Percentiles rank a stretch among this genome's conserved stretches.
Evolutionary conservation across 2,888 invertebrate genomes (phyloP).

Genomic region (Drosophila dives): DNA sequence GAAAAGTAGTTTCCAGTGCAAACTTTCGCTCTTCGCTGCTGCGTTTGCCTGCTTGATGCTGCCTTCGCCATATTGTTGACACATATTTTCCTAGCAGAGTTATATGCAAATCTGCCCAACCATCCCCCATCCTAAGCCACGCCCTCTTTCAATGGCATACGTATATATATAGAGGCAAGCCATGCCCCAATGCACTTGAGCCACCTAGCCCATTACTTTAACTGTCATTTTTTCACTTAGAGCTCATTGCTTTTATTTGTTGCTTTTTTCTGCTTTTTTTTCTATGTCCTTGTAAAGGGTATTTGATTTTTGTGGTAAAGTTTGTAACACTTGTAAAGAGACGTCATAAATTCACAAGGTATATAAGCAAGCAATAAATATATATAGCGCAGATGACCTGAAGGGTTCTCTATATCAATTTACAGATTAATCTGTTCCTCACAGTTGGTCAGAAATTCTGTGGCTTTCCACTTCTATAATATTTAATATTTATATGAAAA

Average conservation of each 20-base stretch:
- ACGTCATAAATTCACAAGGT: neutral
- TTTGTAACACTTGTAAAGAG: neutral
- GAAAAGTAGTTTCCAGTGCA: conserved; percentile 76
- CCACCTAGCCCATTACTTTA: conserved; percentile 58
- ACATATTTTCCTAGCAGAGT: conserved; percentile 68
- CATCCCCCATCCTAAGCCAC: conserved; percentile 11
- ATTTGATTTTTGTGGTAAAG: neutral
- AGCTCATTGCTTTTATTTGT: conserved; percentile 49
- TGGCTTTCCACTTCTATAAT: neutral
- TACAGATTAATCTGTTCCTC: neutral
- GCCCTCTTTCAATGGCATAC: conserved; percentile 33
- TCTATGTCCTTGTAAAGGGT: neutral
- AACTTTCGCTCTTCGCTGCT: conserved; percentile 74
- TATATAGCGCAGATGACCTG: no score
- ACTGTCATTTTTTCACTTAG: conserved; percentile 64
- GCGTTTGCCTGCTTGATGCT: conserved; percentile 35
- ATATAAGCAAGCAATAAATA: neutral
- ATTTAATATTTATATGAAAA: neutral
- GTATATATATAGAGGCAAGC: conserved; percentile 13
- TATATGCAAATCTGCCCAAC: conserved; percentile 50
- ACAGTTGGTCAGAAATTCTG: neutral
- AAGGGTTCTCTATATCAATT: neutral
- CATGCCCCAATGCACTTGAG: conserved; percentile 60
- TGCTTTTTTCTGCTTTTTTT: conserved; percentile 18
- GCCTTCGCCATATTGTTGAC: conserved; percentile 73